These are phyloP conservation scores for Tortricodes alternella DNA, from an alignment of 2,888 invertebrate genomes.

Conservation along the genomic window DNA sequence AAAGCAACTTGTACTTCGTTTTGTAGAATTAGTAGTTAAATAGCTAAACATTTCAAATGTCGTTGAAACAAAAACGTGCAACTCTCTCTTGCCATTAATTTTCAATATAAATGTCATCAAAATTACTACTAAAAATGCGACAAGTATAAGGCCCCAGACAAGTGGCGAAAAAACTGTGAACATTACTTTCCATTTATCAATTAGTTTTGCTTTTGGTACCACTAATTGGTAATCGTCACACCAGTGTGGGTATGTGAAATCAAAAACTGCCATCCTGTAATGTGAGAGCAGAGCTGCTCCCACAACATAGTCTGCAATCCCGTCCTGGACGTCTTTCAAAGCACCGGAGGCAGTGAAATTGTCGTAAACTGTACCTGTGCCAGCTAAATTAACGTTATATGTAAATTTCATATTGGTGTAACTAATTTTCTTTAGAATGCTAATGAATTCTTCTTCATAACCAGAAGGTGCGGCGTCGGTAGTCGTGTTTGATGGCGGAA, in stretches of 20 bases:
- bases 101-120: slow-evolving; percentile 7
- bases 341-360: slow-evolving; percentile 26
- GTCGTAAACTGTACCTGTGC: slow-evolving; percentile 9
- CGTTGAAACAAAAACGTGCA: background rate
- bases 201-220: slow-evolving; percentile 19
- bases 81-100: slow-evolving; percentile 5
- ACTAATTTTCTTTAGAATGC: slow-evolving; percentile 9
- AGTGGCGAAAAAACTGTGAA: slow-evolving; percentile 13
- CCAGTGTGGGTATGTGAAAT: slow-evolving; percentile 28
- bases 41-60: slow-evolving; percentile 17
- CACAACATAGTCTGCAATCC: slow-evolving; percentile 14
- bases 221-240: slow-evolving; percentile 19
- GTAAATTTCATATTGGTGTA: slow-evolving; percentile 12
- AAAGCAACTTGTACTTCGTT: background rate
- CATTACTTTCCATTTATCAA: slow-evolving; percentile 29
- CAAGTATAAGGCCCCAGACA: slow-evolving; percentile 17
- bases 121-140: background rate
- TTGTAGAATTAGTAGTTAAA: slow-evolving; percentile 19
- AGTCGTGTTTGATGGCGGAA: background rate
- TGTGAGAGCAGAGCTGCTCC: slow-evolving; percentile 18
- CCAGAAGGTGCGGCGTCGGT: slow-evolving; percentile 14
- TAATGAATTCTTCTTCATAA: slow-evolving; percentile 28
- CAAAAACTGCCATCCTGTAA: slow-evolving; percentile 23
- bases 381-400: background rate
- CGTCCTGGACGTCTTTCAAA: slow-evolving; percentile 9